Percentiles rank a stretch among this genome's conserved stretches.
phyloP scores from a whole-genome alignment of 2,113 vertebrate species.

The Haemorhous mexicanus region DNA sequence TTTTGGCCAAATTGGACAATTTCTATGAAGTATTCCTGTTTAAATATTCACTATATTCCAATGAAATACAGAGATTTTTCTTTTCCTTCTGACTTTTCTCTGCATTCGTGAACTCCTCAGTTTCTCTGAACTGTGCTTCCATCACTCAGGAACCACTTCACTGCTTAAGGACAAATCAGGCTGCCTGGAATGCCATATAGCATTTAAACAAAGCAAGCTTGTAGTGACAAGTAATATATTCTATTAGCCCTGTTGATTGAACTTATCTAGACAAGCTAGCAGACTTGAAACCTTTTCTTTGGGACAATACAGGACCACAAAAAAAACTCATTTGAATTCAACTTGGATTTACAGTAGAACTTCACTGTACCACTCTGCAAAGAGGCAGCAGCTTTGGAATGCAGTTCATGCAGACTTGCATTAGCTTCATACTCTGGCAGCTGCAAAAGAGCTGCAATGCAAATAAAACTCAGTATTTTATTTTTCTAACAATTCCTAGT shows the following conservation, averaged over 20 bases:
- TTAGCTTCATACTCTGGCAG: not conserved
- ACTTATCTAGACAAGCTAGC: not conserved
- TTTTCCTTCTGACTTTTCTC: not conserved
- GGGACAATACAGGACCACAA: not conserved
- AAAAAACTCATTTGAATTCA: not conserved
- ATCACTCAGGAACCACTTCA: not conserved
- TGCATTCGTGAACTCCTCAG: not conserved
- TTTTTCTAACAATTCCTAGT: not conserved
- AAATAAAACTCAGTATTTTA: not conserved
- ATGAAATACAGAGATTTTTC: not conserved
- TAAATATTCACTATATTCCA: not conserved
- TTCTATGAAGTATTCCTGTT: not conserved
- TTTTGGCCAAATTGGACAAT: not conserved
- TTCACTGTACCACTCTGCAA: not conserved
- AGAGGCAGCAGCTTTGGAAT: not conserved
- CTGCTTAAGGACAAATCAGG: not conserved
- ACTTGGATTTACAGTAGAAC: not conserved
- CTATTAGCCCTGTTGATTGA: not conserved
- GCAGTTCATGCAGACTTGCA: not conserved
- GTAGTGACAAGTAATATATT: not conserved
- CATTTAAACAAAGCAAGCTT: not conserved
- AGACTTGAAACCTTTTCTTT: not conserved
- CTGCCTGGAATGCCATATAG: not conserved
- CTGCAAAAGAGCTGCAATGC: not conserved
- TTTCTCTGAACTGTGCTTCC: not conserved